phyloP scores from a whole-genome alignment of 2,888 invertebrate species.

The Drosophila parthenogenetica region DNA sequence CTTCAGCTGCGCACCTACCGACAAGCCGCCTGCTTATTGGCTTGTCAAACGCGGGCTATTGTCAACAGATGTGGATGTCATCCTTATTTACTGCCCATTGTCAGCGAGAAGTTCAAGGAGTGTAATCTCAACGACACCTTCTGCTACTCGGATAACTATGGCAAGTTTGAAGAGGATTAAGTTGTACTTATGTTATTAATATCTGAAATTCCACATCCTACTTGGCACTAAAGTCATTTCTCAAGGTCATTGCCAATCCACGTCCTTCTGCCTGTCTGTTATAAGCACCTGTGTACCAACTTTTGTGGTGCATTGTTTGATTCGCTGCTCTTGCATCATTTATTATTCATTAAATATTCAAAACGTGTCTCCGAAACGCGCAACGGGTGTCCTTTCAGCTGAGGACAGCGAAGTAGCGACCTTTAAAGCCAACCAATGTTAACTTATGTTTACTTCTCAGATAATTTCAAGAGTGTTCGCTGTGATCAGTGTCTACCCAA shows the following conservation, averaged over 20 bases:
- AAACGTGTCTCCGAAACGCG: constrained; percentile 33
- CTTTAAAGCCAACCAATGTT: neutral
- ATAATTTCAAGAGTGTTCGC: constrained; percentile 81
- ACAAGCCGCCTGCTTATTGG: constrained; percentile 82
- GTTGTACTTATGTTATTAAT: no score
- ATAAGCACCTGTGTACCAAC: constrained; percentile 20
- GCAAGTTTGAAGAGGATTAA: constrained; percentile 57
- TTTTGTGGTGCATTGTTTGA: constrained; percentile 23
- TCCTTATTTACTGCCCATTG: constrained; percentile 83
- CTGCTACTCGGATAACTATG: constrained; percentile 82
- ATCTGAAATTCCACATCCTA: neutral
- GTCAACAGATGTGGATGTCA: constrained; percentile 82
- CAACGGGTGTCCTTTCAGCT: constrained; percentile 3
- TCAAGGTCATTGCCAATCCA: constrained; percentile 5
- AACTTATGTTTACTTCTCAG: constrained; percentile 47
- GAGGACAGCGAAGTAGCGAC: neutral
- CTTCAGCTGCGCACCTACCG: constrained; percentile 79
- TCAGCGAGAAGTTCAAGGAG: constrained; percentile 69
- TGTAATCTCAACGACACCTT: constrained; percentile 82
- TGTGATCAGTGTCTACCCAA: constrained; percentile 84
- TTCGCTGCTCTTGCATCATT: constrained; percentile 36
- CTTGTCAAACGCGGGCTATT: constrained; percentile 82
- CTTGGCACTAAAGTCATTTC: neutral
- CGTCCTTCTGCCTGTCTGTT: constrained; percentile 16
- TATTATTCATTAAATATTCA: constrained; percentile 66